Conservation (phyloP, 2,888 invertebrate genomes). For the Lymantria dispar region DNA sequence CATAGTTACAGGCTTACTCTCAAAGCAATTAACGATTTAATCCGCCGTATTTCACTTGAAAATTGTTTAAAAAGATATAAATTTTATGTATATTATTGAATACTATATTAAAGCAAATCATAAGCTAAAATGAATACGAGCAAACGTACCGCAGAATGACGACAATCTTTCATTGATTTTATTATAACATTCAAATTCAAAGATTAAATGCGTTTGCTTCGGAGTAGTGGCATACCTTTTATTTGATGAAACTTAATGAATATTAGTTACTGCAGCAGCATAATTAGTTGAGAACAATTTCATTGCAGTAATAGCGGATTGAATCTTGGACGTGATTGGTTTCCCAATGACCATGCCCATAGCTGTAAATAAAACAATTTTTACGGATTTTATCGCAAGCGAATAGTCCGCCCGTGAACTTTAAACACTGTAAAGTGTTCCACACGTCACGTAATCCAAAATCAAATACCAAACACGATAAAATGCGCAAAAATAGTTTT, state of each 20-base stretch:
- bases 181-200: conserved; percentile 30
- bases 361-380: too few species aligned
- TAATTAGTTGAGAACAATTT: not conserved
- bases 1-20: too few species aligned
- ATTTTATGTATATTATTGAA: not conserved
- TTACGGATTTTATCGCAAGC: too few species aligned
- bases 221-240: conserved; percentile 17
- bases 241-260: not conserved
- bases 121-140: conserved; percentile 22
- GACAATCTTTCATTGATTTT: conserved; percentile 34
- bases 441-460: too few species aligned
- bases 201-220: conserved; percentile 23
- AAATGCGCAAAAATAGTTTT: too few species aligned
- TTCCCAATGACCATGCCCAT: too few species aligned
- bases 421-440: too few species aligned
- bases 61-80: not conserved
- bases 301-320: not conserved
- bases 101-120: conserved; percentile 7
- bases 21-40: too few species aligned
- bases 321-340: not conserved
- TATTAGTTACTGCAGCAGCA: not conserved
- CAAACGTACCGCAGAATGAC: conserved; percentile 23
- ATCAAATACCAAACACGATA: too few species aligned
- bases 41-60: not conserved
- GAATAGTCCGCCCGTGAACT: too few species aligned